Percentiles rank a stretch among this genome's conserved stretches.
Evolutionary conservation across 2,888 invertebrate genomes (phyloP).

Genomic region (Lepidocyrtoides sp.): DNA sequence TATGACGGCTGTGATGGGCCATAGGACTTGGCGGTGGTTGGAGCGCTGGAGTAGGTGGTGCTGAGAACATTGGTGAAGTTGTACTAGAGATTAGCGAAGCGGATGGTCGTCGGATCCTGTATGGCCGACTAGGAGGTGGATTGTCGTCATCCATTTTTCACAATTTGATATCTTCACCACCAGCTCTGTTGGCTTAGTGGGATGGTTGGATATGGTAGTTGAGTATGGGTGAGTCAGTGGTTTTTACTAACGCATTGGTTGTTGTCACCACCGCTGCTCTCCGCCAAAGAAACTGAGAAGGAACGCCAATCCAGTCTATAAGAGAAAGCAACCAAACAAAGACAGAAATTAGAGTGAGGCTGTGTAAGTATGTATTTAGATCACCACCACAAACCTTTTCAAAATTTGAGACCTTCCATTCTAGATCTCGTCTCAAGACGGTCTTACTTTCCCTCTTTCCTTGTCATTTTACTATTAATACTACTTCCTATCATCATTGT

Average conservation of each 20-base stretch:
- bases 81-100: conserved; percentile 85
- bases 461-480: not conserved
- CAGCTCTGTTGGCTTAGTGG: not conserved
- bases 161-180: conserved; percentile 13
- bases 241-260: conserved; percentile 51
- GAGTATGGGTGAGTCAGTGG: conserved; percentile 30
- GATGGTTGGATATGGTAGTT: not conserved
- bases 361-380: not conserved
- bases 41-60: conserved; percentile 72
- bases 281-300: not conserved
- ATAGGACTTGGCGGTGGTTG: conserved; percentile 77
- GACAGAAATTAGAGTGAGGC: not conserved
- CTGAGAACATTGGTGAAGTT: conserved; percentile 83
- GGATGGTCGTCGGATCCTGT: conserved; percentile 83
- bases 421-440: conserved; percentile 23
- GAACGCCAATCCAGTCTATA: conserved; percentile 49
- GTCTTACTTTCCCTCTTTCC: conserved; percentile 1
- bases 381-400: not conserved
- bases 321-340: conserved; percentile 7
- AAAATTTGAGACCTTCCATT: conserved; percentile 2
- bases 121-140: conserved; percentile 80
- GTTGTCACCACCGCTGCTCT: not conserved
- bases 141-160: conserved; percentile 82
- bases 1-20: conserved; percentile 76
- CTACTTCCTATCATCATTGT: not conserved